Conservation (phyloP, 1,140 invertebrate species). For the Anastatus disparis region DNA sequence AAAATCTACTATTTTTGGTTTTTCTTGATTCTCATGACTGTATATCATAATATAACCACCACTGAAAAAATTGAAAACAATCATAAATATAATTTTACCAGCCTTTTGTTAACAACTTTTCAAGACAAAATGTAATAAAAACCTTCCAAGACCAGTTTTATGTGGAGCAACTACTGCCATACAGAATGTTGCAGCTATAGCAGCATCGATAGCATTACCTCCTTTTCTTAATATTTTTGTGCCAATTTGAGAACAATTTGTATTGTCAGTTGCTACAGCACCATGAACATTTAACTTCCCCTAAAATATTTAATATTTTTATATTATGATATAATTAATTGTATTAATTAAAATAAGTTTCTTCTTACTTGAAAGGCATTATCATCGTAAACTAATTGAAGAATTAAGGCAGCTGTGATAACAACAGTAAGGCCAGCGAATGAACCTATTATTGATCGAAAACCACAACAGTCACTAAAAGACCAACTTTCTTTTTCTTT, state of each 20-base stretch:
- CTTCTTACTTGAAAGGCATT: constrained; percentile 68
- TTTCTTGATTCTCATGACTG: constrained; percentile 69
- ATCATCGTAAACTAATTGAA: constrained; percentile 76
- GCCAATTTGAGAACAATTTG: constrained; percentile 78
- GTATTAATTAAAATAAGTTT: constrained; percentile 8
- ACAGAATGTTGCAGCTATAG: constrained; percentile 75
- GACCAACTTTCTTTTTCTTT: constrained; percentile 53
- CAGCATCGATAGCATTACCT: constrained; percentile 78
- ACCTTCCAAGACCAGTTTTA: constrained; percentile 78
- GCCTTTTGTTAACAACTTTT: too few species aligned
- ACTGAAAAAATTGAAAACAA: constrained; percentile 64
- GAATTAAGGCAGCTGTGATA: constrained; percentile 74
- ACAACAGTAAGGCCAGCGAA: constrained; percentile 70
- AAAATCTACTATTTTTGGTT: constrained; percentile 71
- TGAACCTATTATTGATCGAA: constrained; percentile 67
- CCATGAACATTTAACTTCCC: constrained; percentile 71
- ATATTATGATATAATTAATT: constrained; percentile 17
- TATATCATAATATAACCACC: constrained; percentile 80
- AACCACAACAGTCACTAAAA: constrained; percentile 56
- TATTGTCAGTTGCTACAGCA: constrained; percentile 78
- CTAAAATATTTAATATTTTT: constrained; percentile 39
- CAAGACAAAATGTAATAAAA: neutral
- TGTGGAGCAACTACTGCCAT: constrained; percentile 76
- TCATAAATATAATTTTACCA: too few species aligned
- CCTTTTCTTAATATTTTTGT: constrained; percentile 73